Percentiles rank a stretch among this genome's conserved stretches.
These are phyloP conservation scores for Cyclura pinguis DNA, from an alignment of 2,797 vertebrate species.

Conservation along the genomic window DNA sequence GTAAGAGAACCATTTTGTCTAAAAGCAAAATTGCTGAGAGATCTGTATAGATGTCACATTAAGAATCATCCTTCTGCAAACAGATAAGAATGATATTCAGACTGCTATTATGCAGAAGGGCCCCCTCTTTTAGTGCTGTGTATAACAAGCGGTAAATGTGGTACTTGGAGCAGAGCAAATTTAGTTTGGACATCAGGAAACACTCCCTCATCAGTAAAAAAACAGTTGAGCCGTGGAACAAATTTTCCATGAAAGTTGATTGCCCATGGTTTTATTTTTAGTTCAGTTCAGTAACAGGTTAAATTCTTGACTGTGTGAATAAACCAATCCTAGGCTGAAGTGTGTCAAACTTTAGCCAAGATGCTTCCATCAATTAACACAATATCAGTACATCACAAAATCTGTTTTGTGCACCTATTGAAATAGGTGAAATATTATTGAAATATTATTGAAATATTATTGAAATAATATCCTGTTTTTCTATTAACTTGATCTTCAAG, in stretches of 20 bases:
- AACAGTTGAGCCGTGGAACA: background rate
- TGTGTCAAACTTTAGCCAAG: too few species aligned
- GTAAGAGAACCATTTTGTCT: constrained; percentile 37
- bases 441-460: background rate
- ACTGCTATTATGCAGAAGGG: constrained; percentile 26
- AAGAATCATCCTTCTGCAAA: constrained; percentile 42
- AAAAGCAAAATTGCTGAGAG: constrained; percentile 9
- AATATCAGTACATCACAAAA: background rate
- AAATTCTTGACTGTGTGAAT: background rate
- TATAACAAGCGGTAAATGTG: background rate
- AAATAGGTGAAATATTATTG: too few species aligned
- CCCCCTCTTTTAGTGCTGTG: constrained; percentile 1
- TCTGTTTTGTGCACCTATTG: background rate
- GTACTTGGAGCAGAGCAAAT: background rate
- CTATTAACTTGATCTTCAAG: background rate
- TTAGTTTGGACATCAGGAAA: constrained; percentile 1
- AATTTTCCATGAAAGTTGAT: background rate
- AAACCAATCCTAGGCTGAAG: background rate
- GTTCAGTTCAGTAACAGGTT: background rate
- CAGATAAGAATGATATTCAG: constrained; percentile 51
- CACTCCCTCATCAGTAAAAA: background rate
- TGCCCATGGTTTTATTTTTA: background rate
- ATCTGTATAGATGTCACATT: constrained; percentile 37
- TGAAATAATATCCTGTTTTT: background rate
- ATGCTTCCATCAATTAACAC: background rate